Evolutionary conservation across 2,113 vertebrate species (phyloP).

Genomic region (Casuarius casuarius): DNA sequence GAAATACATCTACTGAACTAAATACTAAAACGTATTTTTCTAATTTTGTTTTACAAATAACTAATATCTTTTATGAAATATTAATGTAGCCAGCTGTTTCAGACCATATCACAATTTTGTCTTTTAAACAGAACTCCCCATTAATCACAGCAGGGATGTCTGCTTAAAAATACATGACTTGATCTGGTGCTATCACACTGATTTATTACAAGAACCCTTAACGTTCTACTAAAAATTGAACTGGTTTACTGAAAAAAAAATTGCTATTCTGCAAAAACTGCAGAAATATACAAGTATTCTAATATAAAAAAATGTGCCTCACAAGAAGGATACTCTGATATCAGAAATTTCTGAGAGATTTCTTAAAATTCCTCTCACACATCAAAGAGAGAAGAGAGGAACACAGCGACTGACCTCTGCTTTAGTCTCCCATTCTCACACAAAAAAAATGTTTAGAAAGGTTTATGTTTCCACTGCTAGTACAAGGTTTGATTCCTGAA

Average conservation of each 20-base stretch:
- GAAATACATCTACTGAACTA: not conserved
- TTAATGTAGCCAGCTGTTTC: not conserved
- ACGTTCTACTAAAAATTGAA: not conserved
- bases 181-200: not conserved
- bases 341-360: not conserved
- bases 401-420: fast-evolving
- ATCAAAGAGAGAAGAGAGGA: not conserved
- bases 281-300: not conserved
- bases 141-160: slow-evolving; percentile 1
- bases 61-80: not conserved
- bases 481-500: not conserved
- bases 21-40: not conserved
- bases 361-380: not conserved
- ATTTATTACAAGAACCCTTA: not conserved
- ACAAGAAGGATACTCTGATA: not conserved
- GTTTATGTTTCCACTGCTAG: not conserved
- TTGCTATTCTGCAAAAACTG: not conserved
- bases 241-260: not conserved
- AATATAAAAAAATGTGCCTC: not conserved
- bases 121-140: not conserved
- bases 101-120: not conserved
- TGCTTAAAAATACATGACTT: slow-evolving; percentile 28
- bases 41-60: not conserved
- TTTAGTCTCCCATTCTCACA: not conserved
- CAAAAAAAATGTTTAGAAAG: not conserved